These are phyloP conservation scores for Ploceus nigricollis DNA, from an alignment of 2,113 vertebrate genomes.

Conservation along the genomic window DNA sequence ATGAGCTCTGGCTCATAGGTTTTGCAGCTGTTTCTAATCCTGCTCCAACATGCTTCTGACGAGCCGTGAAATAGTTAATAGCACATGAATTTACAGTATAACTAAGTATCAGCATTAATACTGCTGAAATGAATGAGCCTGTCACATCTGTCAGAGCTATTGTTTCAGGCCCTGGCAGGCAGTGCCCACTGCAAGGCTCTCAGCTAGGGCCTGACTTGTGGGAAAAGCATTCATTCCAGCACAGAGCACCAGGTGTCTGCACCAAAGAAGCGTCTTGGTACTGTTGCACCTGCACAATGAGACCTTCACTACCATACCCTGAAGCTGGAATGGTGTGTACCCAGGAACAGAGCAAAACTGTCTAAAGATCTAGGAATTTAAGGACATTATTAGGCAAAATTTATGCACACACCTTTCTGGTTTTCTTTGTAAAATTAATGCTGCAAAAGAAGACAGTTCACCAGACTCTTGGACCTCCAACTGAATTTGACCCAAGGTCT, in stretches of 20 bases:
- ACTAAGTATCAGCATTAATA: background rate
- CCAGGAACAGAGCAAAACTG: background rate
- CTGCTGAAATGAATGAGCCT: background rate
- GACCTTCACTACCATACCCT: background rate
- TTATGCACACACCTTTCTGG: background rate
- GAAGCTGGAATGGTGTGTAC: background rate
- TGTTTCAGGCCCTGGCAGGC: background rate
- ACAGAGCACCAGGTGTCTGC: background rate
- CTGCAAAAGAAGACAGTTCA: background rate
- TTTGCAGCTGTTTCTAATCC: background rate
- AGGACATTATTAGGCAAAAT: background rate
- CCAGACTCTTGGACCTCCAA: background rate
- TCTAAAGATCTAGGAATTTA: background rate
- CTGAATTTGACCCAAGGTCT: background rate
- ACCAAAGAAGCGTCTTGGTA: background rate
- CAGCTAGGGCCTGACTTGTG: background rate
- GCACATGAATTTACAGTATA: background rate
- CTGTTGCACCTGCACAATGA: background rate
- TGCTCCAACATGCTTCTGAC: background rate
- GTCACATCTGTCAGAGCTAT: background rate
- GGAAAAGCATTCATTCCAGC: background rate
- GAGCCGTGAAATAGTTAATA: slow-evolving; percentile 7
- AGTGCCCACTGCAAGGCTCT: background rate
- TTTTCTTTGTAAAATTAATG: background rate
- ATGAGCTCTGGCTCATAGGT: background rate